Conservation (phyloP, 2,888 invertebrate species). For the Myopa testacea region DNA sequence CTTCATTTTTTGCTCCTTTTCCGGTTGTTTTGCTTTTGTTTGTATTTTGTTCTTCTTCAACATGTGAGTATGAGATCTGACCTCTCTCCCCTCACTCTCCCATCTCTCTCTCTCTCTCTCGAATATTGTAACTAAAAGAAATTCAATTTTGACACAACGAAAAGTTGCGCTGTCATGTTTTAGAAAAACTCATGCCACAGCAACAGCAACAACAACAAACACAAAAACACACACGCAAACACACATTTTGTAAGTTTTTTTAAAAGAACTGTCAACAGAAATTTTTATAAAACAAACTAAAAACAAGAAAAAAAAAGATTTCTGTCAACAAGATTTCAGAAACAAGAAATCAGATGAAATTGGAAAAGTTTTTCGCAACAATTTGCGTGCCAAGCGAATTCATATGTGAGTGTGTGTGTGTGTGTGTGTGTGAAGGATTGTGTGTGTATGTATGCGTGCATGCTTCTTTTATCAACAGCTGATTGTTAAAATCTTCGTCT, state of each 20-base stretch:
- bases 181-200: neutral
- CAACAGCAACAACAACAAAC: slow-evolving; percentile 5
- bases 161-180: neutral
- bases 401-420: slow-evolving; percentile 10
- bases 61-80: too few relatives aligned
- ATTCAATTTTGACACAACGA: slow-evolving; percentile 10
- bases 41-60: too few relatives aligned
- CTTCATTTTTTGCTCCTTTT: too few relatives aligned
- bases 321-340: neutral
- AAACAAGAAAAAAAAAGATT: neutral
- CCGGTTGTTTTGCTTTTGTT: too few relatives aligned
- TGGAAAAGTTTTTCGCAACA: slow-evolving; percentile 19
- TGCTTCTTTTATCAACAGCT: neutral
- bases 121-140: neutral
- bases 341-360: neutral
- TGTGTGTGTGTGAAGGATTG: neutral
- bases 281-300: neutral
- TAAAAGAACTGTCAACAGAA: neutral
- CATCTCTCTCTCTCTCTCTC: neutral
- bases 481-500: too few relatives aligned
- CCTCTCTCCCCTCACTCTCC: too few relatives aligned
- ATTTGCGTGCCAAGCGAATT: neutral
- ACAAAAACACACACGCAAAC: neutral
- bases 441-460: neutral
- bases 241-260: neutral